Evolutionary conservation across 2,797 vertebrate genomes (phyloP).

Genomic region (Lacerta bilineata): DNA sequence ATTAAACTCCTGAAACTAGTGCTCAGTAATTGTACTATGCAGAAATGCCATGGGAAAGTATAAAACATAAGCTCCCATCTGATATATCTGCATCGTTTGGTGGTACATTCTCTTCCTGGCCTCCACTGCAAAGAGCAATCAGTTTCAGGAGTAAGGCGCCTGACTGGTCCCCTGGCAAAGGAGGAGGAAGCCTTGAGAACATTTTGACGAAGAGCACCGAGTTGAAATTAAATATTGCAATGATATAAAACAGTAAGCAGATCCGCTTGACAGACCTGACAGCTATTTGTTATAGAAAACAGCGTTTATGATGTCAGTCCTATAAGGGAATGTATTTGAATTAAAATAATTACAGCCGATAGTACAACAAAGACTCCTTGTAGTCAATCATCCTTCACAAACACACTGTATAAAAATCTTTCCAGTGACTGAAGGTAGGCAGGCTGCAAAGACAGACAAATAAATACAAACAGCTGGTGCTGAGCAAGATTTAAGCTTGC

Average conservation of each 20-base stretch:
- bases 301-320: slow-evolving; percentile 80
- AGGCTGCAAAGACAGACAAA: slow-evolving; percentile 50
- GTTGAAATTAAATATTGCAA: slow-evolving; percentile 81
- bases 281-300: slow-evolving; percentile 82
- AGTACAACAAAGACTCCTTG: slow-evolving; percentile 78
- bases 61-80: neutral
- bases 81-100: neutral
- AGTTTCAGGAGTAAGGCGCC: slow-evolving; percentile 56
- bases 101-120: slow-evolving; percentile 46
- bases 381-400: slow-evolving; percentile 77
- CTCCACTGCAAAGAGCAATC: slow-evolving; percentile 49
- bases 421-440: slow-evolving; percentile 48
- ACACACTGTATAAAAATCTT: slow-evolving; percentile 60
- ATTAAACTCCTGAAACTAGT: slow-evolving; percentile 30
- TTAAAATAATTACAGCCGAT: slow-evolving; percentile 81
- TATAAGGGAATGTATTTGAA: slow-evolving; percentile 77
- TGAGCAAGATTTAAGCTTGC: slow-evolving; percentile 18
- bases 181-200: slow-evolving; percentile 69
- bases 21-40: neutral
- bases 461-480: slow-evolving; percentile 43
- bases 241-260: slow-evolving; percentile 82
- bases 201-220: slow-evolving; percentile 60
- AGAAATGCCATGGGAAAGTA: neutral
- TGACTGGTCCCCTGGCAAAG: slow-evolving; percentile 62
- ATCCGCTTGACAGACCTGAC: slow-evolving; percentile 80